Base-by-base conservation (phyloP, 2,113 vertebrate genomes). In the Heloderma charlesbogerti region DNA sequence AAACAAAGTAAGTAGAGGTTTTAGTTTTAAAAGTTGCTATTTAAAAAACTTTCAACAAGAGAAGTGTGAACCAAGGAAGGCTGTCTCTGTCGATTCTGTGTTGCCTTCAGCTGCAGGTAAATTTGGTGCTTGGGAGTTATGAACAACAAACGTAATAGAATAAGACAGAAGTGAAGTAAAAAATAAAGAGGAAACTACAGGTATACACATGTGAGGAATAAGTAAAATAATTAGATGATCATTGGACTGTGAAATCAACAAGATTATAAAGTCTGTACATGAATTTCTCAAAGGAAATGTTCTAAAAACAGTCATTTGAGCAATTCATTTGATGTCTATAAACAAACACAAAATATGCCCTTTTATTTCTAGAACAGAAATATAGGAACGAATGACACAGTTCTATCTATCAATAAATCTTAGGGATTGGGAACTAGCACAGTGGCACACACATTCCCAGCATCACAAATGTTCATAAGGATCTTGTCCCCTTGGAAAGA, bases 141-240 rank as follows among this genome's bases (percentile, higher is more conserved):
- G 82, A 75, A 1, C 51, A 84, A 93, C 86, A 1, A 78, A n/a
- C 1, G 0, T 75, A 91, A 37, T 15, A 87, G 72, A 40, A 67
- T 91, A 69, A 27, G 54, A 43, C n/a, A 82, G 57, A 95, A 63
- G 6, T 77, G 77, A 6, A 54, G 34, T 43, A 48, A 89, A 93
- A 93, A 16, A 83, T 82, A 9, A 54, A 43, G n/a, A 31, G 31
- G 13, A 43, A 48, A 16, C 6, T 48, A 75, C n/a, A 74, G 18
- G 80, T 60, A 37, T 75, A 54, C 31, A 40, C 37, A 89, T 82
- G 48, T 57, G 34, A 57, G 34, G 48, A 89, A 72, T 57, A 69
- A 89, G 48, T 54, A 82, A 54, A 72, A 51, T 31, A 82, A 82
- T 71, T 69, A 82, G 69, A 48, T 37, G 48, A 57, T 74, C 48